Base-by-base conservation (phyloP, 2,113 vertebrate genomes). In the Oplegnathus fasciatus region DNA sequence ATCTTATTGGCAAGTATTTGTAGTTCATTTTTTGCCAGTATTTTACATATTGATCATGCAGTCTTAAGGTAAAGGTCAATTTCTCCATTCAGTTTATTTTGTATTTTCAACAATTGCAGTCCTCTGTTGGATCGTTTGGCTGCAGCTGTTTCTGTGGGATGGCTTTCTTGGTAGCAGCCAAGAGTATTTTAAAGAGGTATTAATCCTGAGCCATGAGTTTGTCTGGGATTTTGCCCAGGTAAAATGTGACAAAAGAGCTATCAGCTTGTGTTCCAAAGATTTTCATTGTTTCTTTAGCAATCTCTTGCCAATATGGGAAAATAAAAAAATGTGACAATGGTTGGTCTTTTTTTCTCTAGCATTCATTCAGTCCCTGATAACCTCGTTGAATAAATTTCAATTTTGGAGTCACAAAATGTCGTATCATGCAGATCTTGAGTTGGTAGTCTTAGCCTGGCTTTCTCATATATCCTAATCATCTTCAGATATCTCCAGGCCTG, bases 161-260 rank as follows among this genome's bases (percentile, higher is more conserved):
- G 44, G 17, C 26, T 67, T 55, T 78, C 75, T 67, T 46, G 37
- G 5, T 60, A 15, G 77, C 66, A 37, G 54, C 61, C 46, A 26
- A 61, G 64, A 64, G 11, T 62, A 73, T 83, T 80, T 78, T n/a
- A 40, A 52, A 64, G 18, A 81, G 15, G 52, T 64, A 15, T 57
- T 78, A 55, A 37, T 70, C 15, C 55, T 40, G 44, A 60, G 20
- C 26, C 40, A 48, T 34, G 28, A 50, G 28, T 55, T 30, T 28
- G 18, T 58, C 64, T 78, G 64, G 52, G 48, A 68, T 64, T 81
- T 55, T 54, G 1, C 44, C 28, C 48, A 37, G 37, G 11, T 80
- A 26, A 24, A 32, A 48, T 40, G n/a, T 71, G 46, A 72, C 46
- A 30, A 54, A 62, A 42, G 32, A 64, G 46, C 24, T 64, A 80